phyloP scores from a whole-genome alignment of 1,140 invertebrate genomes.

The Lepeophtheirus salmonis region DNA sequence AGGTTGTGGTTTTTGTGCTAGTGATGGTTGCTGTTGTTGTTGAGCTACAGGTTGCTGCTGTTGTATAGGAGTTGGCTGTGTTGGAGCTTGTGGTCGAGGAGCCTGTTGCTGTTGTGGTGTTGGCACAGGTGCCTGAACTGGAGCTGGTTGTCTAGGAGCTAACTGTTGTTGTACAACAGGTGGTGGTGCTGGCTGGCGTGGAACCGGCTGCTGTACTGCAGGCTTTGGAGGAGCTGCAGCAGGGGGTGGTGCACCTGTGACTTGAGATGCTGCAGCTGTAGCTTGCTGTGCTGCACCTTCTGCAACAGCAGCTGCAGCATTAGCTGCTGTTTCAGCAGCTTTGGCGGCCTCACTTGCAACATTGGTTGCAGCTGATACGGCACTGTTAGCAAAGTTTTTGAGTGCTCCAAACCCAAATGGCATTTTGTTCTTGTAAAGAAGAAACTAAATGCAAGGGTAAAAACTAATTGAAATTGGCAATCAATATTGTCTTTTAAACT shows the following conservation, averaged over 20 bases:
- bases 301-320: background rate
- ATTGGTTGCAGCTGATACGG: background rate
- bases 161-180: too few species aligned
- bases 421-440: too few species aligned
- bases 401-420: background rate
- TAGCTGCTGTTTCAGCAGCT: background rate
- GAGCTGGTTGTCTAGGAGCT: too few species aligned
- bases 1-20: too few species aligned
- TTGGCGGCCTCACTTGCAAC: background rate
- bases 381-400: background rate
- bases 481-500: too few species aligned
- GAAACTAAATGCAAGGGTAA: too few species aligned
- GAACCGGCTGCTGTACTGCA: background rate
- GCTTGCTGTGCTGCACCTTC: background rate
- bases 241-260: background rate
- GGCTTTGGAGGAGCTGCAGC: background rate
- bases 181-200: background rate
- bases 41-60: too few species aligned
- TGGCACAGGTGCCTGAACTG: background rate
- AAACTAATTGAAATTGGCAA: too few species aligned
- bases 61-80: too few species aligned
- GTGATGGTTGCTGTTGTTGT: too few species aligned
- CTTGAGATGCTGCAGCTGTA: background rate
- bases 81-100: background rate
- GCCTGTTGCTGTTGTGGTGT: background rate